These are phyloP conservation scores for Nephrotoma guestfalica DNA, from an alignment of 2,888 invertebrate genomes.

Conservation along the genomic window DNA sequence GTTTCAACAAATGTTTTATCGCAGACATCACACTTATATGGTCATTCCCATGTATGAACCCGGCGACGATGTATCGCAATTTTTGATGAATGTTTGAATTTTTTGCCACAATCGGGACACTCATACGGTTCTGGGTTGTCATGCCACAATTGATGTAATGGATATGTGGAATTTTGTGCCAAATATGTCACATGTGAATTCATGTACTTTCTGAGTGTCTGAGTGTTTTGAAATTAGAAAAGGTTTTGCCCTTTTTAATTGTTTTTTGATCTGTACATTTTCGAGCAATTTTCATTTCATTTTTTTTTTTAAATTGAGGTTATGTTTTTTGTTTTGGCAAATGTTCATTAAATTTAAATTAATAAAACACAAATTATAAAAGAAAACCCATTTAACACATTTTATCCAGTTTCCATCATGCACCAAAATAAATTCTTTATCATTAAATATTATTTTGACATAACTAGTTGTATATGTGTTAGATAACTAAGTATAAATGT, in stretches of 20 bases:
- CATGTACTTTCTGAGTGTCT: not conserved
- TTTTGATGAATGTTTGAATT: not conserved
- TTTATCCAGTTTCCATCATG: no score
- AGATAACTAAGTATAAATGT: no score
- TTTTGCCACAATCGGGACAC: not conserved
- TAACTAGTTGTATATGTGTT: no score
- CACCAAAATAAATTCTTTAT: no score
- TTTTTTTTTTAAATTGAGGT: no score
- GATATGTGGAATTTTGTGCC: slow-evolving; percentile 2
- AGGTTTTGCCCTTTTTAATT: not conserved
- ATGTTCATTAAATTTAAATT: no score
- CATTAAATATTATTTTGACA: no score
- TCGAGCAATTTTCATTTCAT: no score
- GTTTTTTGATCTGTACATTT: not conserved
- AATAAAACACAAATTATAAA: no score
- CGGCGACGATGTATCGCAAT: not conserved
- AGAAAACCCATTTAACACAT: no score
- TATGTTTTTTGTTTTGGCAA: no score
- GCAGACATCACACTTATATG: not conserved
- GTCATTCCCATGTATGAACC: not conserved
- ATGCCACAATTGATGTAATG: not conserved
- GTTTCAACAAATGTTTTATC: not conserved
- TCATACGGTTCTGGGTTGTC: not conserved
- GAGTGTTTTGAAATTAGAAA: not conserved
- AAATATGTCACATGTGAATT: not conserved